Evolutionary conservation across 2,888 invertebrate species (phyloP), one percentile per base, ranked within the genome.

Genomic region (Scrobipalpa costella): DNA sequence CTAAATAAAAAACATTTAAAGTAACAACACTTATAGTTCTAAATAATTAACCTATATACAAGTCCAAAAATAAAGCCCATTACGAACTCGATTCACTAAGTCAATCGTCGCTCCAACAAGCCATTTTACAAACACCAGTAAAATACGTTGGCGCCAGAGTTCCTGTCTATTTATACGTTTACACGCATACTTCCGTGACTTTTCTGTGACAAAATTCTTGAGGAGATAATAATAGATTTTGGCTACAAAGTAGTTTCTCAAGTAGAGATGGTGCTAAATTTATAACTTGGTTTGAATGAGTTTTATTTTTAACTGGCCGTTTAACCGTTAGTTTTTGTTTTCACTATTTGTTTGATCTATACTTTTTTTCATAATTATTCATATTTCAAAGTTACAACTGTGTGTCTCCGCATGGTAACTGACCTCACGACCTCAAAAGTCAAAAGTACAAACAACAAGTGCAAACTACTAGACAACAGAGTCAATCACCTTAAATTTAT

Each of bases 121-220:
- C 34, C 19, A 38, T 55, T 62, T 57, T 17, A 58, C 57, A 63
- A 13, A 55, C 34, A 33, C n/a, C 49, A 63, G 17, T 63, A 58
- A 63, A 59, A 7, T 17, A 38, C 21, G 55, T 38, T 63, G 63
- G 64, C 64, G 64, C 64, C 47, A 44, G 33, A 55, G 38, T 61
- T 38, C 57, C 15, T 40, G 21, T 33, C 55, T 63, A 63, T 63
- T 62, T 49, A 59, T 59, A 59, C 27, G 27, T 33, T 27, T 52
- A 36, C 19, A 19, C 49, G 19, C 19, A 52, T n/a, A 61, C 63
- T 66, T 63, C 65, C 66, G 66, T 62, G 61, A 59, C 49, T 52
- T 40, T 61, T 44, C 44, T 57, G 58, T 58, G 61, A 52, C 65
- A 36, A 64, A 62, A 66, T 63, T 66, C 66, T 59, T 62, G 6